Conservation (phyloP, 1,140 invertebrate genomes). For the Choristoneura fumiferana region DNA sequence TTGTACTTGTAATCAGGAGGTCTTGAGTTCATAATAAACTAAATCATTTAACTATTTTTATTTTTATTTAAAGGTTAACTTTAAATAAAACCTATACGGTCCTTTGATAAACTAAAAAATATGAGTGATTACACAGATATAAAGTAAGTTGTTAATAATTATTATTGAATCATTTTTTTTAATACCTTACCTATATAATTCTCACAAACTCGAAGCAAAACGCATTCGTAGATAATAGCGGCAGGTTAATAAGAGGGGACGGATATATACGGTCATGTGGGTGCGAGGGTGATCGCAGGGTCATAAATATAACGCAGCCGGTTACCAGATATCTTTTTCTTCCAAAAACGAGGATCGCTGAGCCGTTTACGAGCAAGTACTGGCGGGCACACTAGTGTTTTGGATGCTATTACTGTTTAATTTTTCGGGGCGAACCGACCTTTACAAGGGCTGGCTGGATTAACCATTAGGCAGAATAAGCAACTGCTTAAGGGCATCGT, state of each 20-base stretch:
- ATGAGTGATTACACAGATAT: background rate
- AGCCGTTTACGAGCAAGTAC: conserved; percentile 7
- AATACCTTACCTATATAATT: conserved; percentile 10
- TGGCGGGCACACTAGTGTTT: background rate
- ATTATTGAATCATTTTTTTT: conserved; percentile 17
- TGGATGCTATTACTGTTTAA: no score
- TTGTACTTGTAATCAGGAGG: no score
- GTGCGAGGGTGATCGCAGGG: background rate
- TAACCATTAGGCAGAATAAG: no score
- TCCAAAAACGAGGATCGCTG: conserved; percentile 19
- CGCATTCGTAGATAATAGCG: conserved; percentile 16
- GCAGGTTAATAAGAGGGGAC: background rate
- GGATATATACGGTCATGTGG: background rate
- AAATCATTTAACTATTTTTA: no score
- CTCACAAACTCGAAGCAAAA: conserved; percentile 11
- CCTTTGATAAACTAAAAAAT: no score
- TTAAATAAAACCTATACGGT: no score
- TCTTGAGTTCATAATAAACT: no score
- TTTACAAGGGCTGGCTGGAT: no score
- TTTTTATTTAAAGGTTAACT: no score
- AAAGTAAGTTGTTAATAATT: background rate
- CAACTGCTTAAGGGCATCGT: no score
- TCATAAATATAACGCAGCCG: conserved; percentile 22
- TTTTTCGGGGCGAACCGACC: no score
- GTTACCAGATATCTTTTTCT: conserved; percentile 20